Base-by-base conservation (phyloP, 2,888 invertebrate genomes). In the Pachymerium ferrugineum region DNA sequence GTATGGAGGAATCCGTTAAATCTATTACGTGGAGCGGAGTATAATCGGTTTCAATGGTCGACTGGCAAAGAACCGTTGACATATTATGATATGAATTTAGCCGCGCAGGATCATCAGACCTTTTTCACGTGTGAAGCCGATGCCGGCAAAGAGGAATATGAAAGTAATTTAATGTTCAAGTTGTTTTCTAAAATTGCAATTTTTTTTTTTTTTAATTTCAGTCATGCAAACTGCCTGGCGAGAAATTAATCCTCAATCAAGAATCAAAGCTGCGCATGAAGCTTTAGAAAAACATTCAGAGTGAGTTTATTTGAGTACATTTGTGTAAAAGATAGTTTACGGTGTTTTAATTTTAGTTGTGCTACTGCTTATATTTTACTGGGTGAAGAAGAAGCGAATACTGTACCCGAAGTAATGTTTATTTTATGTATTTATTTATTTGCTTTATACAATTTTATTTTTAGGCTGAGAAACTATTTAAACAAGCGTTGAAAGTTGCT, bases 51-150 rank as follows among this genome's bases (percentile, higher is more conserved):
- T 82, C 93, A 91, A 82, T 91, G 90, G 88, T 89, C 91, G 0
- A 93, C 93, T 1, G 91, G 91, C 78, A 93, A 94, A 80, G 96
- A 98, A 78, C 97, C 98, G 0, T 86, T 98, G 62, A 98, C 98
- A 0, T 98, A 95, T 84, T 97, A 98, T 83, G 98, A 99, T 81
- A 97, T 98, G 97, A 99, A 98, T 84, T 86, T 98, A 67, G 96
- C 97, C 0, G 97, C 98, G 22, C 97, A 98, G 85, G 98, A 98
- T 84, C 98, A 99, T 84, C 97, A 97, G 83, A 94, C 93, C 3
- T 94, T 94, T 84, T 95, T 96, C 81, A 94, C 93, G 0, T 94
- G 94, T 83, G 94, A 95, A 82, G 90, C 89, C 70, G 94, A 96
- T 83, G 88, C 87, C 1, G 91, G 92, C 33, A 92, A 91, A 83